Evolutionary conservation across 2,797 vertebrate species (phyloP).

Genomic region (Fistularia tabacaria): DNA sequence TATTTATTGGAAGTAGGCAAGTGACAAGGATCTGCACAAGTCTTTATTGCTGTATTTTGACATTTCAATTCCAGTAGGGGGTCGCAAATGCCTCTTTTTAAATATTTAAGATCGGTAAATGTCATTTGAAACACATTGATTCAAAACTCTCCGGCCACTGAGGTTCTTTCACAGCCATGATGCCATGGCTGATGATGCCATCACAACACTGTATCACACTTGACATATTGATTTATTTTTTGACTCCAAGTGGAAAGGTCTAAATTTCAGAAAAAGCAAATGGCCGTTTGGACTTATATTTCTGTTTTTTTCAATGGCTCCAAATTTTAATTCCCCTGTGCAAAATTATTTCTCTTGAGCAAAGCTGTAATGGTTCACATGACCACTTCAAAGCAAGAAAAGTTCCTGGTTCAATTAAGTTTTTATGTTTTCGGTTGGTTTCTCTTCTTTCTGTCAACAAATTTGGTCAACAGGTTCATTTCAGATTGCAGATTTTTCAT

Average conservation of each 20-base stretch:
- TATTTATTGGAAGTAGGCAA: constrained; percentile 46
- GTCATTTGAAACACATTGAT: constrained; percentile 17
- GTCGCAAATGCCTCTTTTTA: constrained; percentile 46
- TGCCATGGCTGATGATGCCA: constrained; percentile 33
- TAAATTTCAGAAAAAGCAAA: constrained; percentile 49
- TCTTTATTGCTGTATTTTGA: constrained; percentile 45
- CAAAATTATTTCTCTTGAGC: constrained; percentile 39
- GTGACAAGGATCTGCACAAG: constrained; percentile 27
- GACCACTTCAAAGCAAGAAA: no score
- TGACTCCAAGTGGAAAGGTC: constrained; percentile 47
- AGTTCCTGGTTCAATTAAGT: no score
- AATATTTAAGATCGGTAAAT: constrained; percentile 53
- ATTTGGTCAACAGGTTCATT: no score
- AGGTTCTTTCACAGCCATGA: constrained; percentile 45
- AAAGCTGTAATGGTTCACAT: constrained; percentile 20
- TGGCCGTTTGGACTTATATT: constrained; percentile 36
- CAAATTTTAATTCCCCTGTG: no score
- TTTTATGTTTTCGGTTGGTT: no score
- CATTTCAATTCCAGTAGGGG: constrained; percentile 56
- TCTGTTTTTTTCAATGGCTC: constrained; percentile 2
- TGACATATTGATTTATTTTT: constrained; percentile 62
- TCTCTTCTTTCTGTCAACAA: no score
- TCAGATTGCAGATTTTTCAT: no score
- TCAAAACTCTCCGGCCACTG: constrained; percentile 19
- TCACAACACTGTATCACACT: constrained; percentile 43